These are phyloP conservation scores for Paratilapia polleni DNA, from an alignment of 2,113 vertebrate genomes.

Conservation along the genomic window DNA sequence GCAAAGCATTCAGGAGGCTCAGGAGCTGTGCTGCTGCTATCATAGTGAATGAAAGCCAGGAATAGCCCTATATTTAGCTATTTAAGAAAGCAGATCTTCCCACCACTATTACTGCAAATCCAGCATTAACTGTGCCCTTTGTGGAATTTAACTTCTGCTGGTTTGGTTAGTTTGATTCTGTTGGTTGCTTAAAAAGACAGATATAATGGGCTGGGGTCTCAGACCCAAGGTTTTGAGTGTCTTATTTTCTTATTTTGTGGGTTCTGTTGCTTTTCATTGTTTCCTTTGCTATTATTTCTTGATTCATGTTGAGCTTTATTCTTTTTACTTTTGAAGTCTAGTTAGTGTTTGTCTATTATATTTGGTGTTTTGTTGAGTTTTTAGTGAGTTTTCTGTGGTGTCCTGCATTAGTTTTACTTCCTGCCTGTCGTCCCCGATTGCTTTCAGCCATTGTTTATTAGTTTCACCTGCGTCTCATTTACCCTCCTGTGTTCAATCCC, in stretches of 20 bases:
- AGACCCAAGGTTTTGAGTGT: too few relatives aligned
- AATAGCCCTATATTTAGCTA: not conserved
- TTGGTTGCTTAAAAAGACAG: not conserved
- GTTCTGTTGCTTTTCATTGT: too few relatives aligned
- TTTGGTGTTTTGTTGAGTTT: not conserved
- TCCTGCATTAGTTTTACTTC: not conserved
- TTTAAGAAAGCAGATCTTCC: not conserved
- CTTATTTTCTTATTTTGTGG: too few relatives aligned
- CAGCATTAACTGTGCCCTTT: too few relatives aligned
- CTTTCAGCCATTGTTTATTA: not conserved
- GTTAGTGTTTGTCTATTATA: not conserved
- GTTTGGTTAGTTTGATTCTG: not conserved
- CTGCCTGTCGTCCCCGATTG: not conserved
- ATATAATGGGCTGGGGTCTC: not conserved
- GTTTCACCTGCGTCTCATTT: not conserved
- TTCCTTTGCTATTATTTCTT: not conserved
- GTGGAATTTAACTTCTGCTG: not conserved
- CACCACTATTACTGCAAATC: not conserved
- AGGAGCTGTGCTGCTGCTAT: not conserved
- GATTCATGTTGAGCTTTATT: not conserved
- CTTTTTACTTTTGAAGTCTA: not conserved
- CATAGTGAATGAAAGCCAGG: fast-evolving
- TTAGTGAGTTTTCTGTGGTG: not conserved
- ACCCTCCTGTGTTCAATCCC: not conserved
- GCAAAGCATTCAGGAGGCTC: not conserved